A percentile compares a stretch with the other conserved stretches of the same genome.
phyloP scores from a whole-genome alignment of 2,888 invertebrate species.

The Caenorhabditis zanzibari region DNA sequence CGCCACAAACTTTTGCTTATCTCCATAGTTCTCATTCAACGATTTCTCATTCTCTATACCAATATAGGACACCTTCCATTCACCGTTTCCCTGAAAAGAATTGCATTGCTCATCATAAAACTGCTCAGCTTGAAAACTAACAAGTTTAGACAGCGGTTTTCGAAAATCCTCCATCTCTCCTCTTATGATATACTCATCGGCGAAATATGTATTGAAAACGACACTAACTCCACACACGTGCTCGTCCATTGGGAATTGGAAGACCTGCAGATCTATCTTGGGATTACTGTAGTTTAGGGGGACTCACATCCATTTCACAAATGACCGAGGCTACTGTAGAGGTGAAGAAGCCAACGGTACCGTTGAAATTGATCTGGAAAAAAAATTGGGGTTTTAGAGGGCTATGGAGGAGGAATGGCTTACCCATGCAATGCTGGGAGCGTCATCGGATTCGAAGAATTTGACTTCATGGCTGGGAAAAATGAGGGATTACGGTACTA shows the following conservation, averaged over 20 bases:
- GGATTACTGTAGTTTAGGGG: neutral
- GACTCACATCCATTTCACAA: conserved; percentile 25
- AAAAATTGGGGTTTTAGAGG: neutral
- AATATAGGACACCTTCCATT: conserved; percentile 52
- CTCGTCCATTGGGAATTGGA: conserved; percentile 42
- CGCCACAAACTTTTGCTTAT: conserved; percentile 29
- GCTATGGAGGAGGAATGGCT: too few species aligned
- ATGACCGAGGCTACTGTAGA: conserved; percentile 50
- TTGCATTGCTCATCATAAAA: neutral
- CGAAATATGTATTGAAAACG: conserved; percentile 34
- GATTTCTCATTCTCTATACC: neutral
- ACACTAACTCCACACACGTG: conserved; percentile 48
- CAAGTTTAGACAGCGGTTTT: conserved; percentile 24
- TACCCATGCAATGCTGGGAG: conserved; percentile 51
- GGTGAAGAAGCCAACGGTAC: conserved; percentile 43
- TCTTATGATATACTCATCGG: conserved; percentile 32
- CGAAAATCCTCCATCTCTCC: conserved; percentile 6
- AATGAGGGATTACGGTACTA: too few species aligned
- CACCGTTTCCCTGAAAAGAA: conserved; percentile 46
- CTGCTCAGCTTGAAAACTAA: neutral
- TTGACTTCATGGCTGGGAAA: conserved; percentile 53
- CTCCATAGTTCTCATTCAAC: neutral
- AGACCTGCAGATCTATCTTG: neutral
- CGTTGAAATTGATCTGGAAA: conserved; percentile 38
- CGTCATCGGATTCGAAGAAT: conserved; percentile 40